Evolutionary conservation across 2,888 invertebrate genomes (phyloP).

Genomic region (Acleris sparsana): DNA sequence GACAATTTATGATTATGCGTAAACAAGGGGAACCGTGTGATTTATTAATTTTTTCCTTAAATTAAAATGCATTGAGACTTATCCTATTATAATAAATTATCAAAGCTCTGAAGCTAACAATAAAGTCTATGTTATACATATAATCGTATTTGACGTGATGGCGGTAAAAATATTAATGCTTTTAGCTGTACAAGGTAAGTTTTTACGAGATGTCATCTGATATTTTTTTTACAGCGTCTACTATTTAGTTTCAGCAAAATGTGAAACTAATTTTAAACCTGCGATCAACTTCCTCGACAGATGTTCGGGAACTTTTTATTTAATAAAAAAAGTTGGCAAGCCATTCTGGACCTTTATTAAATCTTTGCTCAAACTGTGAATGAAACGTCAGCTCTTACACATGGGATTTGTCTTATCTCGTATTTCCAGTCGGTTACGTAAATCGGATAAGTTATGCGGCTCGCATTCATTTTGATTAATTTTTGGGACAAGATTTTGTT

Average conservation of each 20-base stretch:
- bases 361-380: constrained; percentile 34
- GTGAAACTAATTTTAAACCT: constrained; percentile 41
- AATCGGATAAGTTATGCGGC: constrained; percentile 58
- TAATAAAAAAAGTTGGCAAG: constrained; percentile 28
- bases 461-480: constrained; percentile 53
- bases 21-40: no score
- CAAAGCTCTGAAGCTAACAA: no score
- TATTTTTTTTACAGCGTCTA: neutral
- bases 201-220: no score
- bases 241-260: constrained; percentile 8
- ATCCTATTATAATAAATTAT: no score
- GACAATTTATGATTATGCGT: no score
- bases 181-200: no score
- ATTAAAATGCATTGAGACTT: no score
- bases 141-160: no score
- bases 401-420: constrained; percentile 62
- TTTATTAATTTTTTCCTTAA: no score
- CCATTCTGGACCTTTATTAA: constrained; percentile 32
- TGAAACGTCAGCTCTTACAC: constrained; percentile 43
- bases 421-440: constrained; percentile 65
- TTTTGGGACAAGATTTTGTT: no score
- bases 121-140: no score
- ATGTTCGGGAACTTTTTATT: constrained; percentile 41
- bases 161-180: no score
- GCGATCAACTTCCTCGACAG: constrained; percentile 40